phyloP scores from a whole-genome alignment of 1,140 invertebrate genomes.

The Metopolophium dirhodum region DNA sequence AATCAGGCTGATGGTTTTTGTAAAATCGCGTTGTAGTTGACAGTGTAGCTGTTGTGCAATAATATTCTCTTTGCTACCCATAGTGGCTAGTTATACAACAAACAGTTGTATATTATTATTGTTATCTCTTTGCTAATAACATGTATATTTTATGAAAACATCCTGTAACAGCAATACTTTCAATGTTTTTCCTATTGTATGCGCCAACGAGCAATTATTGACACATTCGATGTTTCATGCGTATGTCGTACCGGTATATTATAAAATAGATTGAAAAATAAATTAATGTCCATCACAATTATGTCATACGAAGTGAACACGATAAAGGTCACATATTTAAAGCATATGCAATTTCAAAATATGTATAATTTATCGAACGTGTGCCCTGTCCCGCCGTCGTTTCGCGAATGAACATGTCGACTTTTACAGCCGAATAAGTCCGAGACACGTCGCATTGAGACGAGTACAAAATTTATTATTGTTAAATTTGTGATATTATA shows the following conservation, averaged over 20 bases:
- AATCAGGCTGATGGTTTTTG: background rate
- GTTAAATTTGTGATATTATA: background rate
- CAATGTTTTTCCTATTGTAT: background rate
- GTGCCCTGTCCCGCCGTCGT: background rate
- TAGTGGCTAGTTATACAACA: background rate
- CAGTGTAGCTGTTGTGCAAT: background rate
- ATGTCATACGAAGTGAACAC: conserved; percentile 12
- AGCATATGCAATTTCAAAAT: background rate
- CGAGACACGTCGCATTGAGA: background rate
- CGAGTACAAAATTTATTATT: background rate
- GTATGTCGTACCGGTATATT: background rate
- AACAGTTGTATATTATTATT: background rate
- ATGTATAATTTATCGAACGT: background rate
- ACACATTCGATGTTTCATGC: background rate
- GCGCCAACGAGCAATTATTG: background rate
- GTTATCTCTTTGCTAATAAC: background rate
- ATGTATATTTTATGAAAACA: background rate
- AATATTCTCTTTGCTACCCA: background rate
- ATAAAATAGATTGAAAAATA: background rate
- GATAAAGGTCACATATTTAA: conserved; percentile 1
- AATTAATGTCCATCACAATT: background rate
- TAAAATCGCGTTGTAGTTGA: background rate
- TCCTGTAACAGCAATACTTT: background rate
- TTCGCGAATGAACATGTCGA: background rate
- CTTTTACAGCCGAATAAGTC: background rate